Evolutionary conservation across 2,888 invertebrate genomes (phyloP).

Genomic region (Catocala fraxini): DNA sequence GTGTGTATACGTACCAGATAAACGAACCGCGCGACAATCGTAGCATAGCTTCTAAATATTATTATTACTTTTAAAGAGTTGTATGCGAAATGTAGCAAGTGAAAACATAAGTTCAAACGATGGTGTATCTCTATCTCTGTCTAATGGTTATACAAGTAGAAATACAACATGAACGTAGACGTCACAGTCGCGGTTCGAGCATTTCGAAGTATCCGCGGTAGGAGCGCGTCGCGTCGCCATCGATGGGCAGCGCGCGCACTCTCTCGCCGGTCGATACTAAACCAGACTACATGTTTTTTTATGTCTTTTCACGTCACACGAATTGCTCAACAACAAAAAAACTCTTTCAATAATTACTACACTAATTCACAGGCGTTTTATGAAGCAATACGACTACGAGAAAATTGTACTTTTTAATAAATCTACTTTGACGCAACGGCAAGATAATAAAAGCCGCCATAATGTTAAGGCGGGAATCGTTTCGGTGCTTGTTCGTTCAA

Average conservation of each 20-base stretch:
- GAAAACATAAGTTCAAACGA: constrained; percentile 21
- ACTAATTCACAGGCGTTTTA: constrained; percentile 54
- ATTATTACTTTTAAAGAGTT: too few relatives aligned
- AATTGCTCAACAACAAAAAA: constrained; percentile 75
- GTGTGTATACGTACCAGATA: constrained; percentile 1
- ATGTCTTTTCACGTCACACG: constrained; percentile 82
- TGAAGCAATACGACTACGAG: constrained; percentile 49
- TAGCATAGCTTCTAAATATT: neutral
- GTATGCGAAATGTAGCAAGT: constrained; percentile 1
- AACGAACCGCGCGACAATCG: constrained; percentile 8
- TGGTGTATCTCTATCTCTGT: constrained; percentile 27
- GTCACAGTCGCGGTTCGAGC: constrained; percentile 43
- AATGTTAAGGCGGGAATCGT: constrained; percentile 16
- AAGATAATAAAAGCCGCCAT: constrained; percentile 7
- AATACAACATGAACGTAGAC: constrained; percentile 42
- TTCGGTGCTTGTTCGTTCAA: neutral
- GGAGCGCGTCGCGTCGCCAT: constrained; percentile 31
- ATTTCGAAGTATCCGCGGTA: constrained; percentile 42
- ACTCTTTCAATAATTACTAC: constrained; percentile 73
- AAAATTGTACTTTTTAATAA: constrained; percentile 27
- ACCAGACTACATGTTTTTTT: constrained; percentile 85
- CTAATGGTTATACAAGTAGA: constrained; percentile 33
- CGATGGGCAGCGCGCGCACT: constrained; percentile 77
- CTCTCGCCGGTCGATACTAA: constrained; percentile 81
- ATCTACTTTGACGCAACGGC: constrained; percentile 1